Conservation (phyloP, 2,888 invertebrate species). For the Incurvaria masculella region DNA sequence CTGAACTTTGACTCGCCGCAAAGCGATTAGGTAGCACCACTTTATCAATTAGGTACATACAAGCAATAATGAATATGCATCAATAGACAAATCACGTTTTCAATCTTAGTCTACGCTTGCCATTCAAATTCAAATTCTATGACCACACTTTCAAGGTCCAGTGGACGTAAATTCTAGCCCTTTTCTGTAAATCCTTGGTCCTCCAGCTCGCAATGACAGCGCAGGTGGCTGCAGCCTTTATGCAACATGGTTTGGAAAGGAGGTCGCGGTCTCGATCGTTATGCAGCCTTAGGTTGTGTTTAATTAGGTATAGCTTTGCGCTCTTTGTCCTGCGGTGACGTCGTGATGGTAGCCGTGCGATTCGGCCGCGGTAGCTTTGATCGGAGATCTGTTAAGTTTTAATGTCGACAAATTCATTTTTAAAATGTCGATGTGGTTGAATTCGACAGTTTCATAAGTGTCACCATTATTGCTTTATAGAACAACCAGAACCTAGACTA, state of each 20-base stretch:
- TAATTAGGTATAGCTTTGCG: neutral
- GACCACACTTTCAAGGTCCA: neutral
- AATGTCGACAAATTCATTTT: no score
- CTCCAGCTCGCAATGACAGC: neutral
- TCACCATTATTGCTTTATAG: no score
- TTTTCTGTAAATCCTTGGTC: neutral
- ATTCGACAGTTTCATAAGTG: no score
- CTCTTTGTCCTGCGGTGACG: neutral
- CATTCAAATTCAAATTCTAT: neutral
- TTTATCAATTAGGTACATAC: neutral
- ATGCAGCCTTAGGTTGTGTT: neutral
- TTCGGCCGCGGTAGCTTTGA: no score
- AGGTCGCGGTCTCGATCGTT: neutral
- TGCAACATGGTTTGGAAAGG: neutral
- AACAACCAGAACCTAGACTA: no score
- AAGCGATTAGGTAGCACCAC: neutral
- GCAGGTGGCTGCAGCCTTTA: neutral
- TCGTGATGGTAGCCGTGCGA: no score
- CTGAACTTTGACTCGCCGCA: neutral
- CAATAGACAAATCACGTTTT: slow-evolving; percentile 4
- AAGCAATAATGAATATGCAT: slow-evolving; percentile 6
- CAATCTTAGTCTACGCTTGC: neutral
- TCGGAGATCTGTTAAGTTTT: no score
- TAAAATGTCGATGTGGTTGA: no score
- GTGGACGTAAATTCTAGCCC: no score